phyloP scores from a whole-genome alignment of 2,113 vertebrate species.

The Triplophysa siluroides region DNA sequence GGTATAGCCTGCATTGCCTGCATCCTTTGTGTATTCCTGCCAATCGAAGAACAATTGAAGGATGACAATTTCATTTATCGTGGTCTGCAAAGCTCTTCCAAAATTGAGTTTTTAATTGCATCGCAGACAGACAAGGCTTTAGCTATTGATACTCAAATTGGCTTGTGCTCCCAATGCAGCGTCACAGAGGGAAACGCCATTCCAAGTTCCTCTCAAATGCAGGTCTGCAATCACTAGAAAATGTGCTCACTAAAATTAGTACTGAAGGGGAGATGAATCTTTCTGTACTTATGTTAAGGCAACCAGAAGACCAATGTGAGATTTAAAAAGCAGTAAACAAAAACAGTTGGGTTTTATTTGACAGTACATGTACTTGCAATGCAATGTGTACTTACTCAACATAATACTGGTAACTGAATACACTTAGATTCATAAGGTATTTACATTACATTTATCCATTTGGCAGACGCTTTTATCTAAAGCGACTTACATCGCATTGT shows the following conservation, averaged over 20 bases:
- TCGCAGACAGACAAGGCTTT: constrained; percentile 61
- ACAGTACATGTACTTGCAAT: neutral
- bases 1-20: constrained; percentile 54
- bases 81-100: constrained; percentile 66
- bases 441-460: too few relatives aligned
- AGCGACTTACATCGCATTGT: too few relatives aligned
- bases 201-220: constrained; percentile 17
- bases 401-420: too few relatives aligned
- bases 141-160: constrained; percentile 64
- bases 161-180: constrained; percentile 41
- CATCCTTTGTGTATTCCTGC: constrained; percentile 58
- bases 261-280: constrained; percentile 11
- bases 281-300: neutral
- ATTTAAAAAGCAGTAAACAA: neutral
- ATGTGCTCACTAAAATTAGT: constrained; percentile 22
- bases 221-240: constrained; percentile 36
- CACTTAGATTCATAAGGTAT: too few relatives aligned
- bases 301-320: neutral
- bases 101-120: constrained; percentile 75
- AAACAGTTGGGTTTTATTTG: neutral
- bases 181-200: constrained; percentile 30
- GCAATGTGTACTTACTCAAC: too few relatives aligned
- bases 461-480: too few relatives aligned
- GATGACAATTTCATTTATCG: constrained; percentile 69
- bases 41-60: constrained; percentile 66